These are phyloP conservation scores for Ardeotis arabs DNA, from an alignment of 2,113 vertebrate genomes.

Conservation along the genomic window DNA sequence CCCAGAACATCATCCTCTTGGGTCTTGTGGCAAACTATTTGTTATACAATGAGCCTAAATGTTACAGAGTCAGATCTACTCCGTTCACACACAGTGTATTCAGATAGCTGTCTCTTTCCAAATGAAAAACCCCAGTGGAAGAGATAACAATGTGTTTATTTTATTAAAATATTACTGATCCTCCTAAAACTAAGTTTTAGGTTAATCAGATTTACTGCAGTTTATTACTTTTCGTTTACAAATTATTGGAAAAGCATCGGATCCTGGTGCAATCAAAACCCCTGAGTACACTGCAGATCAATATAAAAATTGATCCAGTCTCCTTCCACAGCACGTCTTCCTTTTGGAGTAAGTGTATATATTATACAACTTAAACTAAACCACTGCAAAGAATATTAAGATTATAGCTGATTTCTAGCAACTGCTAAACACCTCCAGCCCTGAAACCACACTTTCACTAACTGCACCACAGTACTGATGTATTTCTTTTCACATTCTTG, in stretches of 20 bases:
- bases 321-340: background rate
- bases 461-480: background rate
- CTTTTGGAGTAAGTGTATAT: background rate
- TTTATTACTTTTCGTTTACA: background rate
- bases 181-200: background rate
- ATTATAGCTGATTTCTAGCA: background rate
- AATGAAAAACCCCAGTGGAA: background rate
- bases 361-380: background rate
- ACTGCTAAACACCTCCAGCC: background rate
- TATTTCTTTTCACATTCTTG: accelerated
- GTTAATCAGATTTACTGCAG: background rate
- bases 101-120: background rate
- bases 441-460: background rate
- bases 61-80: background rate
- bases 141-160: background rate
- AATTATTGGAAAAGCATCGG: slow-evolving; percentile 20
- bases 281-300: background rate
- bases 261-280: background rate
- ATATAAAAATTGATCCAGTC: background rate
- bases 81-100: background rate
- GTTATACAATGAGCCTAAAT: background rate
- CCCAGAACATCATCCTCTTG: background rate
- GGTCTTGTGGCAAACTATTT: background rate
- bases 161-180: background rate
- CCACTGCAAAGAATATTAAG: background rate